phyloP scores from a whole-genome alignment of 2,888 invertebrate genomes.

The Drosophila siamana region DNA sequence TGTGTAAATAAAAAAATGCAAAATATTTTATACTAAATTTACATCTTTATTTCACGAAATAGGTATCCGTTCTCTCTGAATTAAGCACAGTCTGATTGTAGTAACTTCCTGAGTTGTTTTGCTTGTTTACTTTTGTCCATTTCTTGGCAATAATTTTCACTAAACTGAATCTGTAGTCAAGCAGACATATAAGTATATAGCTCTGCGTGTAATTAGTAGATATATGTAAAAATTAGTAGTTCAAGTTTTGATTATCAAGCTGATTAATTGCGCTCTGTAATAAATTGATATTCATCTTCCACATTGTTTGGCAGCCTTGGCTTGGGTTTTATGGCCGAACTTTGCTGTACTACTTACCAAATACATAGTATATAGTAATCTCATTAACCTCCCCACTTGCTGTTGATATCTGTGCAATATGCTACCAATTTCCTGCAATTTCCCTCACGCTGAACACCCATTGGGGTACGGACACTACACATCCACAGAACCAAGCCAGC shows the following conservation, averaged over 20 bases:
- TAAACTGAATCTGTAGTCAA: not conserved
- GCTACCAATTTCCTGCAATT: slow-evolving; percentile 21
- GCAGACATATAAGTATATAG: not conserved
- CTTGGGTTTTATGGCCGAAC: slow-evolving; percentile 28
- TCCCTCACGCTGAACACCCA: slow-evolving; percentile 4
- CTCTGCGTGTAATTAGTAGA: slow-evolving; percentile 1
- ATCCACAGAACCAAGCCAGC: slow-evolving; percentile 6
- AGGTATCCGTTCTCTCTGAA: not conserved
- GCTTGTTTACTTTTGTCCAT: not conserved
- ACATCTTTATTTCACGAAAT: too few relatives aligned
- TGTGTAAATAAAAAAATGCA: too few relatives aligned
- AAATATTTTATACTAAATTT: too few relatives aligned
- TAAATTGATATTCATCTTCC: slow-evolving; percentile 20
- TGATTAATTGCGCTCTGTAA: slow-evolving; percentile 34
- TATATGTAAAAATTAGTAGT: not conserved
- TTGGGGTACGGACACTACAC: slow-evolving; percentile 13
- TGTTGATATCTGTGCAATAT: slow-evolving; percentile 27
- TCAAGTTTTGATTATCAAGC: slow-evolving; percentile 19
- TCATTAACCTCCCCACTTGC: slow-evolving; percentile 37
- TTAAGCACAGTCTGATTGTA: not conserved
- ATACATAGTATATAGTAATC: slow-evolving; percentile 1
- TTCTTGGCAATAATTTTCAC: not conserved
- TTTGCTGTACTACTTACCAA: slow-evolving; percentile 13
- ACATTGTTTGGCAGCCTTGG: slow-evolving; percentile 1
- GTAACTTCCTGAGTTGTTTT: not conserved